Base-by-base conservation (phyloP, 35 echinoderm and acorn worm genomes). In the Hemicentrotus pulcherrimus region DNA sequence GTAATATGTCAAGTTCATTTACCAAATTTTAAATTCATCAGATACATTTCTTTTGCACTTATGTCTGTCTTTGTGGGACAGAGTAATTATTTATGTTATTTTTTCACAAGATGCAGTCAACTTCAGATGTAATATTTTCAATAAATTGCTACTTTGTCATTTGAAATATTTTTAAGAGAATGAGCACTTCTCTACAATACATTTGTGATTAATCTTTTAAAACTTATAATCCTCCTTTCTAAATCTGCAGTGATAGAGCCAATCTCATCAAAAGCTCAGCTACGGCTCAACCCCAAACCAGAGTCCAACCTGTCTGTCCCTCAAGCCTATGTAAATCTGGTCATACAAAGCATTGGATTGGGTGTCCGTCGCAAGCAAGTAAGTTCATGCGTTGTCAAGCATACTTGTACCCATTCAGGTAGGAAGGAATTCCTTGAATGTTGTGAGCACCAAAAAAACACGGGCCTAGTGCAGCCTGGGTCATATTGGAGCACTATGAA, bases 211-310 rank as follows among this genome's bases (percentile, higher is more conserved):
- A 92, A 12, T 91, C 2, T 95, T 55, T 30, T 91, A 22, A 6
- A 6, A 31, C 28, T 4, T 89, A 6, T 12, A 46, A 22, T 33
- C 78, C 28, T 88, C 33, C 94, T 32, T 87, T 86, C 48, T 94
- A 13, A 94, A 4, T 94, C 46, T 60, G 24, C 89, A 95, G 95
- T 95, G 91, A 96, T 99, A 41, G 96, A 97, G 92, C 98, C 98
- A 1, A 99, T 99, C 55, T 99, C 98, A 55, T 97, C 96, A 11
- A 94, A 99, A 91, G 98, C 98, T 28, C 97, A 99, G 94, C 85
- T 99, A 60, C 97, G 95, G 50, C 96, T 99, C 61, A 99, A 99
- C 85, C 97, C 98, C n/a, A 96, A 97, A n/a, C 97, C 98, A 88
- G 95, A 94, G 60, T 91, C 94, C 78, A 96, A 99, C 61, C 86